Conservation (phyloP, 2,888 invertebrate species). For the Ditula angustiorana region DNA sequence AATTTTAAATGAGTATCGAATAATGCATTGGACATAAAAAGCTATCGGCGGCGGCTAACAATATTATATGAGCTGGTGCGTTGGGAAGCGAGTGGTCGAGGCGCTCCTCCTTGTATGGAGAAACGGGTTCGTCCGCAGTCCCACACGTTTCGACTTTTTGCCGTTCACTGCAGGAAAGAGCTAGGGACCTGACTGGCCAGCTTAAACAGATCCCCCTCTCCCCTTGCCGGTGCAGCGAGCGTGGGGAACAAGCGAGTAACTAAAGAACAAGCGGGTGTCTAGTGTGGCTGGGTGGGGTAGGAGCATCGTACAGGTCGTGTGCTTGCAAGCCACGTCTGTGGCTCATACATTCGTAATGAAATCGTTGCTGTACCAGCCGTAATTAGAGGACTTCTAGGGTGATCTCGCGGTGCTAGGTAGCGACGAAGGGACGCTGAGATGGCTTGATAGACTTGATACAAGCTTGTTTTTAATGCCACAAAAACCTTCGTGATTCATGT, state of each 20-base stretch:
- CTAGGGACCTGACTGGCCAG: constrained; percentile 65
- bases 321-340: constrained; percentile 72
- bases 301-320: constrained; percentile 76
- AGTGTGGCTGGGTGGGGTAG: constrained; percentile 63
- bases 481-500: too few species aligned
- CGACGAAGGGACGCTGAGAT: constrained; percentile 7
- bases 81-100: constrained; percentile 79
- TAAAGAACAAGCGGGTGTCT: constrained; percentile 60
- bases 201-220: constrained; percentile 57
- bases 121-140: constrained; percentile 83
- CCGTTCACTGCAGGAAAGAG: constrained; percentile 75
- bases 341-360: constrained; percentile 80
- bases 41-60: constrained; percentile 82
- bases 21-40: constrained; percentile 85
- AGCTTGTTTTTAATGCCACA: not conserved
- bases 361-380: constrained; percentile 65
- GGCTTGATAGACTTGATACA: not conserved
- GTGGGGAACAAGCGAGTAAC: constrained; percentile 48
- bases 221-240: constrained; percentile 49
- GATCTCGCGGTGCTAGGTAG: constrained; percentile 41
- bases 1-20: constrained; percentile 86
- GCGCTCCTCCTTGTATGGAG: constrained; percentile 81
- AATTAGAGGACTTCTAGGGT: constrained; percentile 66
- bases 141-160: constrained; percentile 84
- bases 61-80: constrained; percentile 83